Evolutionary conservation across 2,888 invertebrate species (phyloP).

Genomic region (Drosophila austrosaltans): DNA sequence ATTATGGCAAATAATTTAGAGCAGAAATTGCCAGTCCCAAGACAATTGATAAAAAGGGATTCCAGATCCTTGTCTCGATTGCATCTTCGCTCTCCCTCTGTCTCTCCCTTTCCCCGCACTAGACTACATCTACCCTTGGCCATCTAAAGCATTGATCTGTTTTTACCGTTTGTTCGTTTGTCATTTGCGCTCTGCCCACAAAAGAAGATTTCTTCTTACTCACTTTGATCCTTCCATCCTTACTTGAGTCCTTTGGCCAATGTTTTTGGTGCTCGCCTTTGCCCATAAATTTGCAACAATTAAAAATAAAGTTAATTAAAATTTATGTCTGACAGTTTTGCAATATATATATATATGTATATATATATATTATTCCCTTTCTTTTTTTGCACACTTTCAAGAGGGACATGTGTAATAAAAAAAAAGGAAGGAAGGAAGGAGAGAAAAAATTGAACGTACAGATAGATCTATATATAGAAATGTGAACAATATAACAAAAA

Average conservation of each 20-base stretch:
- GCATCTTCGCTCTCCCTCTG: constrained; percentile 8
- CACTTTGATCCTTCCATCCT: background rate
- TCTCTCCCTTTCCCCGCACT: background rate
- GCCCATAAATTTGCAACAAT: constrained; percentile 79
- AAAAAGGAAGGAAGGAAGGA: too few species aligned
- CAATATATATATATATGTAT: background rate
- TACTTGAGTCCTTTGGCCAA: background rate
- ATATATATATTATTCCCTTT: background rate
- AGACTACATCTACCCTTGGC: constrained; percentile 29
- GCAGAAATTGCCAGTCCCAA: constrained; percentile 67
- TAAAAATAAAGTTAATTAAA: constrained; percentile 80
- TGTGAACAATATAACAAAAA: constrained; percentile 6
- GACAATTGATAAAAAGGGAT: constrained; percentile 62
- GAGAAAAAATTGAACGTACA: constrained; percentile 20
- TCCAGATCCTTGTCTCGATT: constrained; percentile 24
- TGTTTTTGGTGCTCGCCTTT: constrained; percentile 46
- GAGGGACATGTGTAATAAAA: constrained; percentile 43
- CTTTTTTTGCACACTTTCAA: constrained; percentile 56
- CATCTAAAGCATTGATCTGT: constrained; percentile 31
- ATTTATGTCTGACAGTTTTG: constrained; percentile 78
- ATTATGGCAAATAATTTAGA: constrained; percentile 81
- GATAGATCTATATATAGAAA: background rate
- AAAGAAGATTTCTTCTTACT: constrained; percentile 22
- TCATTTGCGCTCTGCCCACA: constrained; percentile 64
- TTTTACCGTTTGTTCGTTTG: constrained; percentile 67